Conservation (phyloP, 2,113 vertebrate genomes). For the Cinclus cinclus region DNA sequence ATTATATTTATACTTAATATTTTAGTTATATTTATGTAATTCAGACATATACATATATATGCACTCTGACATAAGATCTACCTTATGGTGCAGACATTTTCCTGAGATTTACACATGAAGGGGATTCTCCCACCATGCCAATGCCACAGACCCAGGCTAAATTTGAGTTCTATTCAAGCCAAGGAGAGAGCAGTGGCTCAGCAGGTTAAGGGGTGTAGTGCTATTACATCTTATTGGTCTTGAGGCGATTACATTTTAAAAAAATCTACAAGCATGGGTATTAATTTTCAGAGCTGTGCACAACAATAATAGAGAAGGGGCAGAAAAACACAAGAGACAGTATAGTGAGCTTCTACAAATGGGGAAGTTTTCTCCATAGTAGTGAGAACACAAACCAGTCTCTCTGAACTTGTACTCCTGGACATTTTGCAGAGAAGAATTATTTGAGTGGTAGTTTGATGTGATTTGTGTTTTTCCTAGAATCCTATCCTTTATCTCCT, state of each 20-base stretch:
- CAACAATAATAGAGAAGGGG: background rate
- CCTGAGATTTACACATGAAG: background rate
- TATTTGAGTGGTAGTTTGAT: background rate
- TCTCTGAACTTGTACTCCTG: background rate
- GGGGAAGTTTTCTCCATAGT: background rate
- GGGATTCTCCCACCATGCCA: background rate
- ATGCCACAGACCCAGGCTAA: background rate
- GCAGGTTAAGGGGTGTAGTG: background rate
- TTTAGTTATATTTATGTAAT: background rate
- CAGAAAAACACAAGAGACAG: background rate
- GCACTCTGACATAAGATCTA: background rate
- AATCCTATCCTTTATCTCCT: background rate
- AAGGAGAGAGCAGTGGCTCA: background rate
- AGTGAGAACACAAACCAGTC: background rate
- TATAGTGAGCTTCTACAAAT: background rate
- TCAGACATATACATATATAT: background rate
- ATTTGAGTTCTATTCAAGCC: background rate
- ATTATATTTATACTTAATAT: background rate
- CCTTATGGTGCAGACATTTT: background rate
- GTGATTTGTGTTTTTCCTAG: background rate
- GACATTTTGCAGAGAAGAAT: conserved; percentile 8
- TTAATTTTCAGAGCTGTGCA: background rate
- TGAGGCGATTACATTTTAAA: background rate
- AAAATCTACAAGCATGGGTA: background rate
- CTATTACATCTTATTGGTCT: background rate